phyloP scores from a whole-genome alignment of 2,888 invertebrate genomes.

The Euzetes globulus region DNA sequence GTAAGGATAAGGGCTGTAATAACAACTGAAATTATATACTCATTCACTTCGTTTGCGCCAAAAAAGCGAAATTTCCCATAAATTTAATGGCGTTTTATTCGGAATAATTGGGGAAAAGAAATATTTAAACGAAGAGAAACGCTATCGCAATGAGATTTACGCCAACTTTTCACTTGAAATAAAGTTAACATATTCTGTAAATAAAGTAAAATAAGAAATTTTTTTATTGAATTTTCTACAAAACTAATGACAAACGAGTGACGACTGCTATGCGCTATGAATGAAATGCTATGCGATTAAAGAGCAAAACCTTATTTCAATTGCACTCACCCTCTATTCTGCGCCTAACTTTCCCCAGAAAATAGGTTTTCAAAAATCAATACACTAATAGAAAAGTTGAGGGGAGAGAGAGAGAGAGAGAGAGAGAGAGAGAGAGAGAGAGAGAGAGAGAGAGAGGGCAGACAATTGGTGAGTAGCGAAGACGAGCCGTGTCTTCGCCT shows the following conservation, averaged over 20 bases:
- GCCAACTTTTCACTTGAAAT: not conserved
- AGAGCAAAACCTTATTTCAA: conserved; percentile 2
- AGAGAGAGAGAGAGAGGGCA: conserved; percentile 8
- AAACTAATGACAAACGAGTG: no score
- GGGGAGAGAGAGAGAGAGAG: conserved; percentile 33
- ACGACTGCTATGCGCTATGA: not conserved
- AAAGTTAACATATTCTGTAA: not conserved
- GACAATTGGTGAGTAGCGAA: not conserved
- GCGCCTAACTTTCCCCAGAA: not conserved
- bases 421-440: conserved; percentile 19
- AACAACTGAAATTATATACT: no score
- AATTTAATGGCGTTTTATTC: no score
- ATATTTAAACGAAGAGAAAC: no score
- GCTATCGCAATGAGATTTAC: no score
- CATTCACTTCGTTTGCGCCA: no score
- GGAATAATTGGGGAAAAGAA: no score
- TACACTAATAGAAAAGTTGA: conserved; percentile 12
- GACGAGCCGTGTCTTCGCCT: not conserved
- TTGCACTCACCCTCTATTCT: not conserved
- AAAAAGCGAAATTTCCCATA: no score
- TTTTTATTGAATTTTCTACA: no score
- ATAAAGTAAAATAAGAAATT: not conserved
- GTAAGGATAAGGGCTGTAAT: no score
- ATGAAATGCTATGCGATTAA: conserved; percentile 6
- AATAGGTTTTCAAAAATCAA: conserved; percentile 21